phyloP scores from a whole-genome alignment of 2,113 vertebrate genomes.

The Onychostoma macrolepis region DNA sequence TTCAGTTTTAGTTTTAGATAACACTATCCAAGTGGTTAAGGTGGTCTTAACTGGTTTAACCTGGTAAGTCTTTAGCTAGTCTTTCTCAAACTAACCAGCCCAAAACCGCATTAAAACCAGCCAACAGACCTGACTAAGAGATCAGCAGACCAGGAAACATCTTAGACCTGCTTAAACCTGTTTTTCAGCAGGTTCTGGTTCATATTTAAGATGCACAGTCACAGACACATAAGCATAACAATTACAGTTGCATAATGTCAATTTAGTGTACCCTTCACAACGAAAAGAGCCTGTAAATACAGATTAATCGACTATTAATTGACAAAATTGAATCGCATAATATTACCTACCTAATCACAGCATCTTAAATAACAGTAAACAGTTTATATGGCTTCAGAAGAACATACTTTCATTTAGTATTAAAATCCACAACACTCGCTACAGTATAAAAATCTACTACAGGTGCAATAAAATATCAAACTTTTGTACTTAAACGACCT shows the following conservation, averaged over 20 bases:
- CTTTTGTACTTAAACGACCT: conserved; percentile 29
- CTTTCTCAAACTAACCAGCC: neutral
- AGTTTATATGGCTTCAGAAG: neutral
- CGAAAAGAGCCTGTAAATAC: neutral
- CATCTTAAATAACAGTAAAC: neutral
- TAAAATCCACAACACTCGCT: neutral
- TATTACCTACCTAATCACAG: neutral
- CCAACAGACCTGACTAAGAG: neutral
- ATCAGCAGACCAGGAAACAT: neutral
- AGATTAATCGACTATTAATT: conserved; percentile 6
- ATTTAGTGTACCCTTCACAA: neutral
- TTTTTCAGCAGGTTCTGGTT: neutral
- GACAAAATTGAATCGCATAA: neutral
- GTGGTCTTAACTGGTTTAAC: neutral
- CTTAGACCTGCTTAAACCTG: neutral
- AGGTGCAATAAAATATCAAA: neutral
- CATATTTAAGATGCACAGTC: neutral
- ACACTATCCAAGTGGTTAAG: neutral
- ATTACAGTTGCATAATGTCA: neutral
- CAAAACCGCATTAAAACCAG: neutral
- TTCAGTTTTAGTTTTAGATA: neutral
- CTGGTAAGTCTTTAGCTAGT: neutral
- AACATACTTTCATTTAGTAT: neutral
- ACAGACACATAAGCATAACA: neutral
- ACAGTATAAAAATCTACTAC: neutral